Evolutionary conservation across 2,113 vertebrate genomes (phyloP).

Genomic region (Corythoichthys intestinalis): DNA sequence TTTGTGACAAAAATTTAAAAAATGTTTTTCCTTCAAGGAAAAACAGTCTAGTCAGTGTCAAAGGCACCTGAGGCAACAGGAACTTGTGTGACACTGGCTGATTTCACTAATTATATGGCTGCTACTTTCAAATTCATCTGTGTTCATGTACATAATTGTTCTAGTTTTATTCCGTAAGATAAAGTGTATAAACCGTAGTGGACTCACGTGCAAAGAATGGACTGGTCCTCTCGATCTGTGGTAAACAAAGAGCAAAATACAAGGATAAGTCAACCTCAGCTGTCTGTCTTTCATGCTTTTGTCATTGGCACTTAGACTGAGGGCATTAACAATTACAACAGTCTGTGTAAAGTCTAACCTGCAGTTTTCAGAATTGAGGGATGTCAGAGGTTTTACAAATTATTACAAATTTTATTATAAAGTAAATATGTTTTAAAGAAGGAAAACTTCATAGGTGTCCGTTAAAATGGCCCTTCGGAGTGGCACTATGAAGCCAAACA

Average conservation of each 20-base stretch:
- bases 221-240: constrained; percentile 97
- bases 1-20: constrained; percentile 29
- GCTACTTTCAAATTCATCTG: constrained; percentile 1
- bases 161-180: constrained; percentile 10
- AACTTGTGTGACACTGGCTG: not conserved
- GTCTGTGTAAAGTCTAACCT: not conserved
- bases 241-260: constrained; percentile 34
- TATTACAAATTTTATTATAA: no score
- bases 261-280: constrained; percentile 13
- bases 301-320: constrained; percentile 13
- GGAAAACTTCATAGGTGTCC: constrained; percentile 2
- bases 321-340: not conserved
- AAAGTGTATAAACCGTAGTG: not conserved
- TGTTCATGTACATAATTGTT: not conserved
- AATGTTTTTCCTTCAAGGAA: constrained; percentile 21
- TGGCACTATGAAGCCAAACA: constrained; percentile 7
- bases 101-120: constrained; percentile 11
- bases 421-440: not conserved
- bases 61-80: constrained; percentile 7
- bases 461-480: not conserved
- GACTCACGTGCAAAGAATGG: constrained; percentile 99
- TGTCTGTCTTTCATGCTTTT: constrained; percentile 6
- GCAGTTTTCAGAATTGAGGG: constrained; percentile 4
- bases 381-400: constrained; percentile 9
- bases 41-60: constrained; percentile 23